Percentiles rank a stretch among this genome's conserved stretches.
Conservation (phyloP, 1,140 invertebrate genomes). For the Sinonovacula constricta region DNA sequence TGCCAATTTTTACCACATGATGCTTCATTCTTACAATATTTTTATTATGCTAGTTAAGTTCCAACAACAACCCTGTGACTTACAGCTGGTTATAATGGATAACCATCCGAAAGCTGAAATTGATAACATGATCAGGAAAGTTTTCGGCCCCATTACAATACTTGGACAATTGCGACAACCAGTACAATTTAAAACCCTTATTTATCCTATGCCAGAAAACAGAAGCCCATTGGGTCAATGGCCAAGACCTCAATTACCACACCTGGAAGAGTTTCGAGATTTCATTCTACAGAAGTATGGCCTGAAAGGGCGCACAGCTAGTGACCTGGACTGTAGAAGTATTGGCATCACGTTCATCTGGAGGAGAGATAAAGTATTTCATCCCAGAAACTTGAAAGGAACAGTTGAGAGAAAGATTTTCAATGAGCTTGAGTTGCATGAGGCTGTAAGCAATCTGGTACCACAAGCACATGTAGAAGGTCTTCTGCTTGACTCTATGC, state of each 20-base stretch:
- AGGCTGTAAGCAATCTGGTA: conserved; percentile 26
- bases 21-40: conserved; percentile 72
- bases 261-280: conserved; percentile 67
- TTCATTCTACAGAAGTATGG: conserved; percentile 65
- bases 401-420: conserved; percentile 65
- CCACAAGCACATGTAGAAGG: conserved; percentile 51
- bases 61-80: conserved; percentile 55
- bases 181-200: conserved; percentile 53
- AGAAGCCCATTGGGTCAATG: conserved; percentile 63
- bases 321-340: conserved; percentile 57
- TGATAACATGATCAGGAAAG: conserved; percentile 59
- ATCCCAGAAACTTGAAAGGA: conserved; percentile 73
- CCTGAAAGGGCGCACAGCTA: conserved; percentile 2
- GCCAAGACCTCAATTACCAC: conserved; percentile 38
- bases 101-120: conserved; percentile 67
- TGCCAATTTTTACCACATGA: conserved; percentile 73
- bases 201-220: conserved; percentile 65
- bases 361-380: conserved; percentile 71
- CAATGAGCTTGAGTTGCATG: conserved; percentile 67
- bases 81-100: conserved; percentile 68
- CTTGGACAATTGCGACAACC: conserved; percentile 40
- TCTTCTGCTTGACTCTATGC: conserved; percentile 62
- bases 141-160: conserved; percentile 59
- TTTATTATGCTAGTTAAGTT: conserved; percentile 70
- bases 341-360: conserved; percentile 71